Evolutionary conservation across 2,797 vertebrate genomes (phyloP).

Genomic region (Cuniculus paca): DNA sequence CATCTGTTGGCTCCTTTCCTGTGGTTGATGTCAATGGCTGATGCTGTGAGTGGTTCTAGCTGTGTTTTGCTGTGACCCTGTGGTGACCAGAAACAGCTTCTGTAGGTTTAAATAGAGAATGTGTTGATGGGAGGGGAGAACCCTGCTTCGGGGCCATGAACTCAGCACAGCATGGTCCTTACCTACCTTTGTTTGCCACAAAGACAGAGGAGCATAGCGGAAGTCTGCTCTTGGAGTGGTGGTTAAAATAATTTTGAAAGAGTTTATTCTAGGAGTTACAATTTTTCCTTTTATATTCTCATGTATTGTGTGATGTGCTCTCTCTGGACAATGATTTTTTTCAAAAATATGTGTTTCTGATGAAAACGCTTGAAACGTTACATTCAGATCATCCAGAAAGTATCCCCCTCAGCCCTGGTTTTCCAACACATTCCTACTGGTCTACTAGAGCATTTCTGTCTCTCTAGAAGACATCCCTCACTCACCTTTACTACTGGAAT

Average conservation of each 20-base stretch:
- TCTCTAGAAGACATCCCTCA: not conserved
- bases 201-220: not conserved
- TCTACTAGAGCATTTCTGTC: not conserved
- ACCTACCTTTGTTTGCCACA: not conserved
- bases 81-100: not conserved
- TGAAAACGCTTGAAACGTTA: conserved; percentile 7
- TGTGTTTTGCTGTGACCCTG: not conserved
- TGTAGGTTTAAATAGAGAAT: not conserved
- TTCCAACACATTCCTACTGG: not conserved
- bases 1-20: not conserved
- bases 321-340: not conserved
- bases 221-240: not conserved
- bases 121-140: not conserved
- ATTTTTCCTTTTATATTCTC: not conserved
- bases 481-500: not conserved
- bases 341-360: conserved; percentile 18
- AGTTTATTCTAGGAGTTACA: not conserved
- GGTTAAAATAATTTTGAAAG: not conserved
- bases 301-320: not conserved
- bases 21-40: not conserved
- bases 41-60: not conserved
- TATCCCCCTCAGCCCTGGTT: not conserved
- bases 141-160: not conserved
- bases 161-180: not conserved
- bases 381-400: not conserved